Evolutionary conservation across 2,888 invertebrate species (phyloP).

Genomic region (Limnephilus marmoratus): DNA sequence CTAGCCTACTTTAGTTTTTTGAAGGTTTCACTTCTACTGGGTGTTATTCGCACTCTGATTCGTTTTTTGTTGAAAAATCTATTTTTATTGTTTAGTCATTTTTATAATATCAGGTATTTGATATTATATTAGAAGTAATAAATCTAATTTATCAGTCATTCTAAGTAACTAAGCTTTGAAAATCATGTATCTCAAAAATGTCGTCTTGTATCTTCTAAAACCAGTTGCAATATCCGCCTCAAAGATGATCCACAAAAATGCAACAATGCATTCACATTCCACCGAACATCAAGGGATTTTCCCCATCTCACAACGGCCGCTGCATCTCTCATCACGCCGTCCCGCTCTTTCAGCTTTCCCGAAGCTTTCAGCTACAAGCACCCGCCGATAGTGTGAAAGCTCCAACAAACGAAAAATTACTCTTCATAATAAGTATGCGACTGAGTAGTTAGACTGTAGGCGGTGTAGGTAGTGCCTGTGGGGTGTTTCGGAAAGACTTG

Average conservation of each 20-base stretch:
- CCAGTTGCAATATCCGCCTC: neutral
- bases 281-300: conserved; percentile 5
- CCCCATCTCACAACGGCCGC: neutral
- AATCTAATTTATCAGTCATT: no score
- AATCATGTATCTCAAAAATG: no score
- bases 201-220: neutral
- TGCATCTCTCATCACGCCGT: neutral
- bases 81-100: no score
- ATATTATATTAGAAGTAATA: no score
- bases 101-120: no score
- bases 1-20: no score
- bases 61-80: no score
- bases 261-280: conserved; percentile 24
- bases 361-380: conserved; percentile 36
- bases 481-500: conserved; percentile 8
- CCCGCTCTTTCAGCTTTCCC: conserved; percentile 5
- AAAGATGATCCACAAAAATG: conserved; percentile 18
- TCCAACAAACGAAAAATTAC: conserved; percentile 51
- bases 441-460: conserved; percentile 25
- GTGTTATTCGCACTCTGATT: no score
- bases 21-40: no score
- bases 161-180: no score
- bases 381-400: conserved; percentile 35
- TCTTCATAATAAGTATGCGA: conserved; percentile 50
- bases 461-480: neutral